A percentile compares a stretch with the other conserved stretches of the same genome.
Evolutionary conservation across 2,797 vertebrate genomes (phyloP).

Genomic region (Rhinogobio ventralis): DNA sequence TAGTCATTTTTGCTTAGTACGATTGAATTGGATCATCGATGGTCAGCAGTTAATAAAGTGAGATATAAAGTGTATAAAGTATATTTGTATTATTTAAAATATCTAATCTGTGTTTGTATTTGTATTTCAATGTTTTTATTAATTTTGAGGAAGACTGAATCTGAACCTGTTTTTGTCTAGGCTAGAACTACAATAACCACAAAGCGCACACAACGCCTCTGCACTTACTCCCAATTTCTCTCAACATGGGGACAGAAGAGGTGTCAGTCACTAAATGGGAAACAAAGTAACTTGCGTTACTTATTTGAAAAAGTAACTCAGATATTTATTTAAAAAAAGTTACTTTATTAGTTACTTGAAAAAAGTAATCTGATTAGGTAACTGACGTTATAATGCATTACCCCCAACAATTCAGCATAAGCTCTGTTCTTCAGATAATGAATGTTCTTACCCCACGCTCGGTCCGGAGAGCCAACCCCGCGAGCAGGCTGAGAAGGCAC

Average conservation of each 20-base stretch:
- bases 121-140: neutral
- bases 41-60: neutral
- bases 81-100: neutral
- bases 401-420: neutral
- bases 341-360: neutral
- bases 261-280: neutral
- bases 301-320: neutral
- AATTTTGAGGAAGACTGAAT: neutral
- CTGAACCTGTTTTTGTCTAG: neutral
- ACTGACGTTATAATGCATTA: neutral
- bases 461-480: constrained; percentile 88
- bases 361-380: neutral
- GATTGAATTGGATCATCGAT: neutral
- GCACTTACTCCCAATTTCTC: neutral
- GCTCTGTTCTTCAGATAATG: constrained; percentile 18
- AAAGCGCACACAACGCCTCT: neutral
- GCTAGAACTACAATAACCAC: neutral
- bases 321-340: neutral
- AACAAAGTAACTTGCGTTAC: neutral
- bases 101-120: neutral
- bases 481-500: constrained; percentile 84
- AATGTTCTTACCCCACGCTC: constrained; percentile 84
- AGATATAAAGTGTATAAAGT: neutral
- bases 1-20: neutral
- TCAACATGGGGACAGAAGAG: neutral